phyloP scores from a whole-genome alignment of 2,888 invertebrate species.

The Drosophila mettleri region DNA sequence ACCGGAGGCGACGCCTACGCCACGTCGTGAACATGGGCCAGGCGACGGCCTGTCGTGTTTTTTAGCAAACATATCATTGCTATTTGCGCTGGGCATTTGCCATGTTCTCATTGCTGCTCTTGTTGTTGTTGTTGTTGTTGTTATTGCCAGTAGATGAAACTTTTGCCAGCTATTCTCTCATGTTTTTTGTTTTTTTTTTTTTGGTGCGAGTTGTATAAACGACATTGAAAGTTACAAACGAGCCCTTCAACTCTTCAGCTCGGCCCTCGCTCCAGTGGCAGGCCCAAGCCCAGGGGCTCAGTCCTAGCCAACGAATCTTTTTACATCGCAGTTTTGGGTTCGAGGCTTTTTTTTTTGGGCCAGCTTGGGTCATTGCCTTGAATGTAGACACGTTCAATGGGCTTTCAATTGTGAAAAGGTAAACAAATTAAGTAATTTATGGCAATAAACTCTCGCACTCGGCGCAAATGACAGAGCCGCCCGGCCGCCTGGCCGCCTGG shows the following conservation, averaged over 20 bases:
- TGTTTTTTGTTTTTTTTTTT: neutral
- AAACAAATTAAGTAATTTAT: slow-evolving; percentile 74
- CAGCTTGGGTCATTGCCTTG: slow-evolving; percentile 24
- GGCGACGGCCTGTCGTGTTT: slow-evolving; percentile 65
- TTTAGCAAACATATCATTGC: slow-evolving; percentile 79
- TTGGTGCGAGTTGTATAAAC: slow-evolving; percentile 17
- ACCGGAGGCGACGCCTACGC: slow-evolving; percentile 17
- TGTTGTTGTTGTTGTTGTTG: slow-evolving; percentile 11
- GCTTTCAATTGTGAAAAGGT: slow-evolving; percentile 63
- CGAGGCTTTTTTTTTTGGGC: neutral
- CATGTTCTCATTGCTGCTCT: slow-evolving; percentile 18
- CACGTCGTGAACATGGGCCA: slow-evolving; percentile 18
- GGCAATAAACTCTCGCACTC: slow-evolving; percentile 37
- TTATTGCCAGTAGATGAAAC: slow-evolving; percentile 66
- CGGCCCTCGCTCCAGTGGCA: slow-evolving; percentile 1
- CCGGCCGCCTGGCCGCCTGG: no score
- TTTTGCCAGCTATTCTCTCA: slow-evolving; percentile 47
- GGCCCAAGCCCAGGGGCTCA: neutral
- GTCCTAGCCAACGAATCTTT: slow-evolving; percentile 4
- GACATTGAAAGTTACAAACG: slow-evolving; percentile 72
- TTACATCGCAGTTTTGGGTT: slow-evolving; percentile 6
- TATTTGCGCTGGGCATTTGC: slow-evolving; percentile 68
- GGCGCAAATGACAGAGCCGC: slow-evolving; percentile 21
- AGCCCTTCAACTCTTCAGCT: slow-evolving; percentile 60
- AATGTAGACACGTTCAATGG: slow-evolving; percentile 46